Base-by-base conservation (phyloP, 2,888 invertebrate species). In the Euproctis similis region DNA sequence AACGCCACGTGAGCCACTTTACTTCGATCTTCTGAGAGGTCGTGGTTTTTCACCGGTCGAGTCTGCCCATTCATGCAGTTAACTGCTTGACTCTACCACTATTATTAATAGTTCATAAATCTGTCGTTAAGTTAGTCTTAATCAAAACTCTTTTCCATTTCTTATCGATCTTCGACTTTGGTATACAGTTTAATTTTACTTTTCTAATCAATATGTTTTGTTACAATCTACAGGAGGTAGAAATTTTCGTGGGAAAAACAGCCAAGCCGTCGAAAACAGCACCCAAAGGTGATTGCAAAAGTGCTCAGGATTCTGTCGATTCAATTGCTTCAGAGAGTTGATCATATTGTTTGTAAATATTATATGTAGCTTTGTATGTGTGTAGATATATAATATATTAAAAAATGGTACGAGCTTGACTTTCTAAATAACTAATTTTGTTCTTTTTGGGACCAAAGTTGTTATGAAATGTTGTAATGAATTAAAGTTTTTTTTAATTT, bases 181-280 rank as follows among this genome's bases (percentile, higher is more conserved):
- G n/a, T n/a, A n/a, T n/a, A n/a, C n/a, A n/a, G n/a, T n/a, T n/a
- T n/a, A n/a, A n/a, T n/a, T n/a, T n/a, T n/a, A n/a, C n/a, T n/a
- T n/a, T n/a, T n/a, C n/a, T n/a, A 21, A 21, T 9, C 8, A 21
- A 3, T 8, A 5, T 5, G 2, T 19, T 4, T 26, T 8, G 8
- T 12, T 22, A 30, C 31, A 22, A 0, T 16, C 59, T 57, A 1
- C 71, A 84, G 82, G 82, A 82, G 45, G 82, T 84, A 10, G 82
- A 84, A 52, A 84, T 84, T 34, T 84, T 78, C 49, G 81, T 84
- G 2, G 78, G 80, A 19, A 78, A 70, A 28, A 50, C 42, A 6
- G 53, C 61, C 1, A 75, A 74, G 32, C 61, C 74, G 0, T 51
- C 67, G 0, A 70, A 64, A 13, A 53, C 52, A 2, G 69, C 67